A percentile compares a stretch with the other conserved stretches of the same genome.
Conservation (phyloP, 2,113 vertebrate genomes). For the Ibidorhyncha struthersii region DNA sequence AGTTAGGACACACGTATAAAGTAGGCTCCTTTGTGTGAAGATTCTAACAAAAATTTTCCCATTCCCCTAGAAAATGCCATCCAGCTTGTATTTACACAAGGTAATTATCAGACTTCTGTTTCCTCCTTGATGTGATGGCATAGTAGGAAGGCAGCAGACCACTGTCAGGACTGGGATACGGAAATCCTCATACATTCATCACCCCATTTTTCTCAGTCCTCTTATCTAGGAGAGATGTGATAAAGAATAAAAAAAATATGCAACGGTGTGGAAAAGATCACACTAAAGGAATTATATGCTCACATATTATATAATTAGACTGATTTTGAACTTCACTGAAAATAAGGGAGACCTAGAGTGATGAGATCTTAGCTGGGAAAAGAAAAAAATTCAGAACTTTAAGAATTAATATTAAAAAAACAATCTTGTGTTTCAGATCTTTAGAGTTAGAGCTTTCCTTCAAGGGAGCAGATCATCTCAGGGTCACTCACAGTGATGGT, state of each 20-base stretch:
- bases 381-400: background rate
- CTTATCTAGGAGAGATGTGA: background rate
- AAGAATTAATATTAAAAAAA: background rate
- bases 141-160: background rate
- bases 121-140: background rate
- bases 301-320: background rate
- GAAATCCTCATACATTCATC: rapidly evolving
- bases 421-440: background rate
- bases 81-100: background rate
- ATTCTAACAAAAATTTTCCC: background rate
- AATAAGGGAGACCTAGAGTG: background rate
- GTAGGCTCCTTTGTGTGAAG: background rate
- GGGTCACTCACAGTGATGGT: background rate
- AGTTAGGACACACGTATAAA: background rate
- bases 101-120: background rate
- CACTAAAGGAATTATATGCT: background rate
- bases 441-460: background rate
- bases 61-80: background rate
- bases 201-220: background rate
- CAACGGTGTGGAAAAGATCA: background rate
- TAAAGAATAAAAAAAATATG: background rate
- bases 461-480: background rate
- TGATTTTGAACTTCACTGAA: background rate
- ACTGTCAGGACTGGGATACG: background rate
- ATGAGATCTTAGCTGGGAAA: background rate